A percentile compares a stretch with the other conserved stretches of the same genome.
Conservation (phyloP, 2,888 invertebrate species). For the Anoncus sp. region DNA sequence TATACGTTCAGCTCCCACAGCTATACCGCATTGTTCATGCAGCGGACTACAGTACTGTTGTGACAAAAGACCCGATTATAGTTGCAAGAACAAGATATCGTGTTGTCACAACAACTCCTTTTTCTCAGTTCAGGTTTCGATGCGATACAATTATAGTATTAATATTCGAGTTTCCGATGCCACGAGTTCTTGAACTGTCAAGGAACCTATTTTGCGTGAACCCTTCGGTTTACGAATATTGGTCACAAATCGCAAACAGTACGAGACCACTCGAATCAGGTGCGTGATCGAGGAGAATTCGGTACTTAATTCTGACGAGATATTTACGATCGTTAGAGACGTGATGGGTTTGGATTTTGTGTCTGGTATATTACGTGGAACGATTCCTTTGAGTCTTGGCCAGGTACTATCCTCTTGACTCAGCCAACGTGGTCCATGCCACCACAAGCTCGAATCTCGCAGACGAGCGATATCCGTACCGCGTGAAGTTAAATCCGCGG, state of each 20-base stretch:
- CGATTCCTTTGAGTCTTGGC: neutral
- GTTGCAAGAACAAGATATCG: too few species aligned
- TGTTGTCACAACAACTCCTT: too few species aligned
- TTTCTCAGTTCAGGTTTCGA: too few species aligned
- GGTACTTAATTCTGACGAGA: neutral
- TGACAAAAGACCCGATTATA: too few species aligned
- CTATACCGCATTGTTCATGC: too few species aligned
- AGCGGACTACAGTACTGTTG: too few species aligned
- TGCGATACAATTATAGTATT: neutral
- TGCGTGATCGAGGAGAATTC: conserved; percentile 15
- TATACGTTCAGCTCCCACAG: too few species aligned
- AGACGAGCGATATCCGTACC: conserved; percentile 38
- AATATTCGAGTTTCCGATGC: neutral
- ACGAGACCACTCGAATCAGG: conserved; percentile 23
- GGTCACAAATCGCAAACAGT: conserved; percentile 18
- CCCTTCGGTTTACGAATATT: neutral
- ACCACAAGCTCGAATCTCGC: conserved; percentile 24
- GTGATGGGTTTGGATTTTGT: conserved; percentile 6
- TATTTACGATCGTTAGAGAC: neutral
- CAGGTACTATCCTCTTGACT: conserved; percentile 3
- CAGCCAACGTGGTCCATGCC: conserved; percentile 57
- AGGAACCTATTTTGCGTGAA: neutral
- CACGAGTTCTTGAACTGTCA: conserved; percentile 19
- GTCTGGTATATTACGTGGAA: neutral
- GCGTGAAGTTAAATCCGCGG: conserved; percentile 71